Evolutionary conservation across 2,113 vertebrate genomes (phyloP).

Genomic region (Cichladusa arquata): DNA sequence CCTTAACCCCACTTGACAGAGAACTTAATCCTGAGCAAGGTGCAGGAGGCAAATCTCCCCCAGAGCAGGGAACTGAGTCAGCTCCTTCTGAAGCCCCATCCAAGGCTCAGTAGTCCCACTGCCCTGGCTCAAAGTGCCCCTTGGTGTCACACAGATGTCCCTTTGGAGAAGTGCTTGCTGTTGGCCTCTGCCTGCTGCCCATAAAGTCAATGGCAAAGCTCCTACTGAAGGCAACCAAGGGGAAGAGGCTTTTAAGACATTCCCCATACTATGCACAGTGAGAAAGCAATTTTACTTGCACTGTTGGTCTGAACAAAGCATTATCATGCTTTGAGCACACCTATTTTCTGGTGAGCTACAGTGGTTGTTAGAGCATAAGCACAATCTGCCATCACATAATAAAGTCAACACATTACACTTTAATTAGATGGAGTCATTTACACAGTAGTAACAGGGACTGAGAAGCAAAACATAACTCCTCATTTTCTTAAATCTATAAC

Average conservation of each 20-base stretch:
- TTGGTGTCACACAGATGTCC: not conserved
- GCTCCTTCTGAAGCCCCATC: not conserved
- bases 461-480: conserved; percentile 8
- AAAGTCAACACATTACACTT: conserved; percentile 63
- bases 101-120: not conserved
- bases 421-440: conserved; percentile 63
- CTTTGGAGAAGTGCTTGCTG: not conserved
- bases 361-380: conserved; percentile 31
- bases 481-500: conserved; percentile 42
- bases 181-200: not conserved
- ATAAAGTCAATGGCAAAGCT: not conserved
- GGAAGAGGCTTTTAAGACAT: not conserved
- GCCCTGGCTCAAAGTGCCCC: not conserved
- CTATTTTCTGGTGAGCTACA: conserved; percentile 39
- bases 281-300: conserved; percentile 3
- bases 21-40: not conserved
- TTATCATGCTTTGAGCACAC: conserved; percentile 15
- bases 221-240: not conserved
- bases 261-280: not conserved
- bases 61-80: not conserved
- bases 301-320: not conserved
- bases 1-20: not conserved
- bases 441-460: conserved; percentile 53
- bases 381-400: conserved; percentile 31
- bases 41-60: not conserved